Base-by-base conservation (phyloP, 2,888 invertebrate species). In the Sicus ferrugineus region DNA sequence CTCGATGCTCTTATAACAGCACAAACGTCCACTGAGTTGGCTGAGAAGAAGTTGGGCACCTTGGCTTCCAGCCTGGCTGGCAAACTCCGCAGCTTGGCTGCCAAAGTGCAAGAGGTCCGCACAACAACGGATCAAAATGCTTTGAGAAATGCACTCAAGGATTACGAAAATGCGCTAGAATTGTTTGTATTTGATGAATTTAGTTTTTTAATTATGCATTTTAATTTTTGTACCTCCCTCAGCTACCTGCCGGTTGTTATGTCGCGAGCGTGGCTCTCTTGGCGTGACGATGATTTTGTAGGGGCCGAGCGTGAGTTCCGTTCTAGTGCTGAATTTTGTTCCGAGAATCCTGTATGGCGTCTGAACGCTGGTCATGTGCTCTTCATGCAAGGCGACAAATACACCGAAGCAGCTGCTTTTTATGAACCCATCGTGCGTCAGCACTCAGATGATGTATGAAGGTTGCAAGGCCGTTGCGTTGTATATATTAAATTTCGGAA, bases 371-470 rank as follows among this genome's bases (percentile, higher is more conserved):
- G 98, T 0, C 99, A 99, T 83, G 98, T 98, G 0, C 88, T 99
- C 3, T 99, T 98, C 83, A 99, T 99, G 98, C 98, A 98, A 86
- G 97, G 97, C 82, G 96, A 94, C 81, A 98, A 98, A 84, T 99
- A 97, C 83, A 97, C 97, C 82, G 98, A 99, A 86, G 96, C 98
- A 0, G 94, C 97, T 0, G 96, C 95, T 56, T 99, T 99, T 86
- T 99, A 99, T 83, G 98, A 98, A 80, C 97, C 98, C 0, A 93
- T 98, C 69, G 97, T 99, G 0, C 94, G 96, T 77, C 97, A 97
- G 82, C 94, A 94, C 85, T 96, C 93, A 78, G 95, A 96, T 73
- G 95, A 94, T 82, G 91, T 91, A 82, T 79, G 84, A 76, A 52
- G 30, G 7, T 19, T 9, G 50, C 19, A 11, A 23, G 11, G 16